Percentiles rank a stretch among this genome's conserved stretches.
These are phyloP conservation scores for Empis livida DNA, from an alignment of 2,888 invertebrate genomes.

Conservation along the genomic window DNA sequence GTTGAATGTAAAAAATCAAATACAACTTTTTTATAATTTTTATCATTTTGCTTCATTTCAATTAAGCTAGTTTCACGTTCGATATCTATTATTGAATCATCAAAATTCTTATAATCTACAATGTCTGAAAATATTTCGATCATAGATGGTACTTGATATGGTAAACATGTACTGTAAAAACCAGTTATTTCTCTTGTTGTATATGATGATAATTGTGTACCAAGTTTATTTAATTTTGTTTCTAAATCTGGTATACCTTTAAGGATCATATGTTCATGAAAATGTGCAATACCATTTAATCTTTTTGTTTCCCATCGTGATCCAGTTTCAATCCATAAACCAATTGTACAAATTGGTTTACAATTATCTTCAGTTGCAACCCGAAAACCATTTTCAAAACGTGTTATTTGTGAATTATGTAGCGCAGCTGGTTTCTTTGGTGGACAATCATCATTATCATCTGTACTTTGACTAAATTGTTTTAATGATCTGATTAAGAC, in stretches of 20 bases:
- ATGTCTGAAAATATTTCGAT: conserved; percentile 92
- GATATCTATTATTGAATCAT: conserved; percentile 79
- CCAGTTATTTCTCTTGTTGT: conserved; percentile 97
- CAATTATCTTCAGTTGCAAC: conserved; percentile 93
- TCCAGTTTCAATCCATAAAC: conserved; percentile 93
- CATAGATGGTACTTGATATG: conserved; percentile 75
- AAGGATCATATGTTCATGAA: conserved; percentile 96
- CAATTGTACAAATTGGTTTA: conserved; percentile 84
- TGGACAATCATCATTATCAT: too few species aligned
- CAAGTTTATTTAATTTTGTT: conserved; percentile 91
- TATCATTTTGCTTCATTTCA: conserved; percentile 96
- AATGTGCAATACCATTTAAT: conserved; percentile 94
- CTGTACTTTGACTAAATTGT: too few species aligned
- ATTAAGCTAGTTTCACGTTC: conserved; percentile 89
- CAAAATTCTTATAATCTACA: conserved; percentile 80
- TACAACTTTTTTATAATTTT: conserved; percentile 93
- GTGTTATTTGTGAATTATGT: conserved; percentile 48
- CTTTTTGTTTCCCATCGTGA: conserved; percentile 79
- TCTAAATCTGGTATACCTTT: conserved; percentile 55
- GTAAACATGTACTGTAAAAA: conserved; percentile 89
- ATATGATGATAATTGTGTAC: conserved; percentile 93
- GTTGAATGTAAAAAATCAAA: conserved; percentile 90
- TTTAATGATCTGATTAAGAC: too few species aligned
- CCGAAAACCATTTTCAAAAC: conserved; percentile 71
- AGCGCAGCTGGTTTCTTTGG: too few species aligned